A percentile compares a stretch with the other conserved stretches of the same genome.
Conservation (phyloP, 2,888 invertebrate genomes). For the Priocnemis perturbator region DNA sequence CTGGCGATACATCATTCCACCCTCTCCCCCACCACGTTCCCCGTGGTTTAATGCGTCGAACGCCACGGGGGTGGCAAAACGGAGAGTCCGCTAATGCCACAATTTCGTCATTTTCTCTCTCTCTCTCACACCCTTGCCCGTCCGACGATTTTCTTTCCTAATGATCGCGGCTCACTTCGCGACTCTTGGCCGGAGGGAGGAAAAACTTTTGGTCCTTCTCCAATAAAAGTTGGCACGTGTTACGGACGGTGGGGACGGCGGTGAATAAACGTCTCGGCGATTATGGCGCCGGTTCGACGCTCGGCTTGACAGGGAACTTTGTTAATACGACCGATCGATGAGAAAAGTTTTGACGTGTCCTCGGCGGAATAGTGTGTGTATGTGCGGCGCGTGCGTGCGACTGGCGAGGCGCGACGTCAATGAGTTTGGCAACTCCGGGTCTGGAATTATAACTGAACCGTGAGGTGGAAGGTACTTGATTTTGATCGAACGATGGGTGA, state of each 20-base stretch:
- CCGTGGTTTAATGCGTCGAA: slow-evolving; percentile 33
- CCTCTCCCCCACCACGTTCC: slow-evolving; percentile 14
- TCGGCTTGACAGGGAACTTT: slow-evolving; percentile 58
- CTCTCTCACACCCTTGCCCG: slow-evolving; percentile 33
- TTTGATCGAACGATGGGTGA: slow-evolving; percentile 46
- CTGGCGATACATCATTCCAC: slow-evolving; percentile 57
- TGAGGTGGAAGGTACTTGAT: slow-evolving; percentile 27
- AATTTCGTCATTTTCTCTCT: slow-evolving; percentile 64
- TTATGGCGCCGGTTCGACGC: slow-evolving; percentile 58
- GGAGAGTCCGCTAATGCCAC: slow-evolving; percentile 65
- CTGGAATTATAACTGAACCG: slow-evolving; percentile 11
- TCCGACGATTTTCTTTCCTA: slow-evolving; percentile 58
- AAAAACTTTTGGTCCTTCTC: slow-evolving; percentile 69
- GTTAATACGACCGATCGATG: slow-evolving; percentile 64
- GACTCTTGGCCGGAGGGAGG: slow-evolving; percentile 18
- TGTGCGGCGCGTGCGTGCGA: slow-evolving; percentile 16
- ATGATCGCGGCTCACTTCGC: slow-evolving; percentile 61
- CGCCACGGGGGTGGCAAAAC: slow-evolving; percentile 41
- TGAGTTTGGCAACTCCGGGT: slow-evolving; percentile 37
- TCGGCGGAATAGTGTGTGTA: slow-evolving; percentile 13
- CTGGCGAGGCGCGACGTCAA: slow-evolving; percentile 46
- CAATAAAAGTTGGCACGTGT: slow-evolving; percentile 70
- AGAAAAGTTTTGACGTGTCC: slow-evolving; percentile 35
- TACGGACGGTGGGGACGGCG: slow-evolving; percentile 47
- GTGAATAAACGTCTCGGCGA: slow-evolving; percentile 68